Evolutionary conservation across 2,888 invertebrate genomes (phyloP).

Genomic region (Agriotes lineatus): DNA sequence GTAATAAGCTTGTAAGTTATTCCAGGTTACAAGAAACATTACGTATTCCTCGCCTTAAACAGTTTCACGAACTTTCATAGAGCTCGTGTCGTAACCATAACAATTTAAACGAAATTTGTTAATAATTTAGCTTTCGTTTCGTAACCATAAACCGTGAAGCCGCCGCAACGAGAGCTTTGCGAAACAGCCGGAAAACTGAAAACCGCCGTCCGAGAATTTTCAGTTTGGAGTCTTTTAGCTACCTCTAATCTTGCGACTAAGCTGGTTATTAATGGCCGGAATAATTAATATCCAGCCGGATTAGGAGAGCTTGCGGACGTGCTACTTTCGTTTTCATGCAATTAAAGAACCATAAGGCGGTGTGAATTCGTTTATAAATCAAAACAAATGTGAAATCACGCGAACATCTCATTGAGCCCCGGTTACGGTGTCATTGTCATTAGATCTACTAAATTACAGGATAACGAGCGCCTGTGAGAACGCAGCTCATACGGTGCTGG

Average conservation of each 20-base stretch:
- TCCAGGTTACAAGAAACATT: conserved; percentile 7
- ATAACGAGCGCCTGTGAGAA: conserved; percentile 17
- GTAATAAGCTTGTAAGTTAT: neutral
- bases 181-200: conserved; percentile 1
- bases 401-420: conserved; percentile 17
- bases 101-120: conserved; percentile 20
- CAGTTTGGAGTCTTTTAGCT: no score
- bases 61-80: conserved; percentile 20
- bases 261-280: neutral
- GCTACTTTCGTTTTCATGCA: conserved; percentile 18
- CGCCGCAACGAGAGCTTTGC: neutral
- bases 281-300: neutral
- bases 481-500: neutral
- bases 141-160: conserved; percentile 11
- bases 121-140: conserved; percentile 20
- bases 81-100: conserved; percentile 6
- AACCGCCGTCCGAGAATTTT: no score
- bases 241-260: no score
- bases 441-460: conserved; percentile 19
- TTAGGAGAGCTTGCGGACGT: neutral
- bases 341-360: conserved; percentile 18
- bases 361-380: conserved; percentile 18
- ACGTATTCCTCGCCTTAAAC: neutral
- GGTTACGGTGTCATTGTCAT: conserved; percentile 17
- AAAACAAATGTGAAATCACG: conserved; percentile 26